Percentiles rank a stretch among this genome's conserved stretches.
These are phyloP conservation scores for Megathymus violae DNA, from an alignment of 1,140 invertebrate genomes.

Conservation along the genomic window DNA sequence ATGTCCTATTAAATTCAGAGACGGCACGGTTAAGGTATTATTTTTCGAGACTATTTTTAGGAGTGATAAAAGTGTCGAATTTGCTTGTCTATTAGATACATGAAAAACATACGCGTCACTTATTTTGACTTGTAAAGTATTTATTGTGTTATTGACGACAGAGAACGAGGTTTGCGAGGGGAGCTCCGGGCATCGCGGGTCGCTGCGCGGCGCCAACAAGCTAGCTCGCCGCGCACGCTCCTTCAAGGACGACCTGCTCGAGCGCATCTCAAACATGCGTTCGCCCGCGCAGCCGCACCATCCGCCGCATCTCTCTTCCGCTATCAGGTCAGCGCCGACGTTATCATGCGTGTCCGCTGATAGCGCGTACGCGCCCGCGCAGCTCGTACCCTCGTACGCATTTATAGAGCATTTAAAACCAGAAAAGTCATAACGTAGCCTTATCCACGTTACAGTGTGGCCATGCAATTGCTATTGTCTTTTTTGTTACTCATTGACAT, in stretches of 20 bases:
- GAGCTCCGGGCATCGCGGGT: conserved; percentile 85
- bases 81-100: too few relatives aligned
- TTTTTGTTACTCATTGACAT: too few relatives aligned
- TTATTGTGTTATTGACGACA: conserved; percentile 48
- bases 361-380: conserved; percentile 6
- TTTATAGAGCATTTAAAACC: conserved; percentile 6
- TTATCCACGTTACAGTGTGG: too few relatives aligned
- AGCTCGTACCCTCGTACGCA: conserved; percentile 9
- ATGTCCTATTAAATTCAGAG: too few relatives aligned
- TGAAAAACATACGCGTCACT: too few relatives aligned
- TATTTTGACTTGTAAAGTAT: too few relatives aligned
- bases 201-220: conserved; percentile 89
- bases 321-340: conserved; percentile 58
- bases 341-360: conserved; percentile 47
- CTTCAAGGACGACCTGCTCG: conserved; percentile 95
- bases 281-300: conserved; percentile 84
- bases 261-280: conserved; percentile 94
- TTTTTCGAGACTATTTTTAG: too few relatives aligned
- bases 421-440: conserved; percentile 9
- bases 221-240: conserved; percentile 92
- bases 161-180: conserved; percentile 72
- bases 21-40: too few relatives aligned
- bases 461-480: too few relatives aligned
- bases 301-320: conserved; percentile 73
- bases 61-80: too few relatives aligned